Evolutionary conservation across 1,140 invertebrate genomes (phyloP).

Genomic region (Heterodera schachtii): DNA sequence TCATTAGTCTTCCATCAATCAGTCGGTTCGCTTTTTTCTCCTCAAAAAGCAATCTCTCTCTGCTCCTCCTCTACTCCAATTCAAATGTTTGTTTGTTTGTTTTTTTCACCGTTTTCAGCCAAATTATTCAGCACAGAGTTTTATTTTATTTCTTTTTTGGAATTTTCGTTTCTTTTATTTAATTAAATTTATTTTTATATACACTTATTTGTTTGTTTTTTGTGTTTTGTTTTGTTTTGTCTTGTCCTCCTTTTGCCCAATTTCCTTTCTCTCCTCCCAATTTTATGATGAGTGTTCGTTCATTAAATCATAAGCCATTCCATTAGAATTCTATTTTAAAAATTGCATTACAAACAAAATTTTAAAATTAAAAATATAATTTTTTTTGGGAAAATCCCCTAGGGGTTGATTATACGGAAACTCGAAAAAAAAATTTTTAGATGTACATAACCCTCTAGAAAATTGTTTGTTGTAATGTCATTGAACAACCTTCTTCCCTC

Average conservation of each 20-base stretch:
- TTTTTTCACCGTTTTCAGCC: neutral
- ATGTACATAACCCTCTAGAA: neutral
- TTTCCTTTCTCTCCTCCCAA: neutral
- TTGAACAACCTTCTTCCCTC: neutral
- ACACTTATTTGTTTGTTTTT: too few relatives aligned
- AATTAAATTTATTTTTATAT: too few relatives aligned
- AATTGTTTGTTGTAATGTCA: neutral
- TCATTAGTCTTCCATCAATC: too few relatives aligned
- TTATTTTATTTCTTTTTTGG: neutral
- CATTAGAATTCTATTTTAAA: neutral
- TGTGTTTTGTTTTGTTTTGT: too few relatives aligned
- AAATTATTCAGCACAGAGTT: conserved; percentile 7
- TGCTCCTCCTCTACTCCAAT: too few relatives aligned
- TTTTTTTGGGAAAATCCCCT: neutral
- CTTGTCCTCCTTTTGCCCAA: neutral
- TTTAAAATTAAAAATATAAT: neutral
- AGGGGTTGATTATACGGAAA: neutral
- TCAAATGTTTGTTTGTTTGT: too few relatives aligned
- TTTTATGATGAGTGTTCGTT: neutral
- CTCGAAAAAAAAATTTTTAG: neutral
- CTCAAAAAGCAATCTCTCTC: conserved; percentile 9
- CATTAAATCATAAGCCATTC: neutral
- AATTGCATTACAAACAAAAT: neutral
- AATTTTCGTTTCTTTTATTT: neutral
- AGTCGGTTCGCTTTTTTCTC: neutral